Conservation (phyloP, 2,797 vertebrate genomes). For the Hoplostethus atlanticus region DNA sequence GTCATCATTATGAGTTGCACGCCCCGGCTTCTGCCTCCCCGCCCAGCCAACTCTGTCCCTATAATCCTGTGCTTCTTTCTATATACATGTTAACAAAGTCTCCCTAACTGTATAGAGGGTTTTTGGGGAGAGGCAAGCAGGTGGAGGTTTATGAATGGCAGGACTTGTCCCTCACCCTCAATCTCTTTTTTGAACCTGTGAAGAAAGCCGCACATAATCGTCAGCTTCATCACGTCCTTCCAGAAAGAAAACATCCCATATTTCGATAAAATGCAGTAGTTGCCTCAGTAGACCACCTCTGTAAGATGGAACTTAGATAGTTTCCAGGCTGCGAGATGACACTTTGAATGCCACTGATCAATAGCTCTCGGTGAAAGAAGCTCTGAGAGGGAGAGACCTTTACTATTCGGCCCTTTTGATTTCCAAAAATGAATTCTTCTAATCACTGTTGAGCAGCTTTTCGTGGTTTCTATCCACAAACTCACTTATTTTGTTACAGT, state of each 20-base stretch:
- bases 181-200: conserved; percentile 61
- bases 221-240: conserved; percentile 73
- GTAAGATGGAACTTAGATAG: conserved; percentile 53
- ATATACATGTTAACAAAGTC: conserved; percentile 74
- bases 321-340: conserved; percentile 72
- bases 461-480: conserved; percentile 38
- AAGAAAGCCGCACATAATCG: conserved; percentile 70
- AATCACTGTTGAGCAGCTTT: conserved; percentile 65
- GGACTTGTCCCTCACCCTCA: conserved; percentile 79
- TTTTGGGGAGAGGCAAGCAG: conserved; percentile 76
- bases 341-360: conserved; percentile 75
- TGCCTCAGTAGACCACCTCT: conserved; percentile 62
- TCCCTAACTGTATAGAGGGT: conserved; percentile 57
- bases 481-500: conserved; percentile 12
- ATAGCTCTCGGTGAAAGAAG: conserved; percentile 50
- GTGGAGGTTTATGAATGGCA: conserved; percentile 84
- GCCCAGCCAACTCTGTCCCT: conserved; percentile 10
- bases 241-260: conserved; percentile 78
- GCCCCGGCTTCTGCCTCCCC: conserved; percentile 22
- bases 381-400: conserved; percentile 52
- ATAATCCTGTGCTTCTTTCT: conserved; percentile 56
- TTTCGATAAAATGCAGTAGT: conserved; percentile 77
- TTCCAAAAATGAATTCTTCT: conserved; percentile 45
- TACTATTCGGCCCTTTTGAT: conserved; percentile 29
- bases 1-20: conserved; percentile 25